Evolutionary conservation across 2,888 invertebrate genomes (phyloP), one percentile per base, ranked within the genome.

Genomic region (Oxyscelio sp.): DNA sequence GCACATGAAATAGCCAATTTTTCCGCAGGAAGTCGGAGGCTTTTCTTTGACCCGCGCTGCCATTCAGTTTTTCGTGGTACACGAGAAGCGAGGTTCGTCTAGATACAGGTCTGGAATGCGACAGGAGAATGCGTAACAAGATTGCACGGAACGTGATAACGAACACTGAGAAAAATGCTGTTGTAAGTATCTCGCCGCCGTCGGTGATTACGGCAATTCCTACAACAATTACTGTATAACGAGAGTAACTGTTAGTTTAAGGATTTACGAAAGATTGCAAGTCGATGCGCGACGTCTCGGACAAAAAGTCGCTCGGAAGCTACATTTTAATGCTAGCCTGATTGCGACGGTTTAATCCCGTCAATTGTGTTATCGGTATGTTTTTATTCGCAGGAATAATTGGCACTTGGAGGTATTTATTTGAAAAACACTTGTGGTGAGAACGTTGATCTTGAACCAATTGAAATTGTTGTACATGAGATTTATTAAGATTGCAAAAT

Each of bases 61-160:
- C 79, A 65, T 81, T 81, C 31, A 61, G 77, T 83, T 83, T 83
- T 83, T 83, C 83, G 68, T 58, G 68, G 70, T 17, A 61, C 71
- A 27, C 34, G 50, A 63, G 52, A 24, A 50, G 40, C 75, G 34
- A 15, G 65, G 56, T 38, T 61, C 83, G 78, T 73, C 74, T 79
- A 83, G 74, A 73, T 70, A 27, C 56, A 38, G n/a, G 61, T 74
- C 81, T 68, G 79, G 83, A 83, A 84, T 84, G 80, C 80, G 80
- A 75, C 80, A 77, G 75, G 54, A 66, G 84, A 80, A 84, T 84
- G 79, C 74, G 84, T 80, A 84, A 84, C 75, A 84, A 84, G 84
- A 84, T 84, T 71, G 84, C 75, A 52, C 77, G 80, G 84, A 84
- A 84, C 84, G 84, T 84, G 84, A 80, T 84, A 84, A 84, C 84